These are phyloP conservation scores for Iguana delicatissima DNA, from an alignment of 2,797 vertebrate genomes.

Conservation along the genomic window DNA sequence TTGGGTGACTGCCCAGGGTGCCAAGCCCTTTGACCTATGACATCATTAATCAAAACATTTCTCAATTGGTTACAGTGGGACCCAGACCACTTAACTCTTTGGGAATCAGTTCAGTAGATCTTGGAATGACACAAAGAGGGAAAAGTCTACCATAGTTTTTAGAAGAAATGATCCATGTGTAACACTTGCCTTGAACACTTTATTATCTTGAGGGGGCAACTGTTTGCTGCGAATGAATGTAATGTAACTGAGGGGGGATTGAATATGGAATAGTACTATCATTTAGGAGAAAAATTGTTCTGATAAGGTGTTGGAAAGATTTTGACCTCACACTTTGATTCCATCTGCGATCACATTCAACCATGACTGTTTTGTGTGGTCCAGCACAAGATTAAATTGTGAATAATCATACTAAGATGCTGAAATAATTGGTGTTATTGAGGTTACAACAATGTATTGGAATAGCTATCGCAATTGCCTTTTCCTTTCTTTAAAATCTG, in stretches of 20 bases:
- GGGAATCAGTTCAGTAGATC: slow-evolving; percentile 40
- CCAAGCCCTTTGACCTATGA: slow-evolving; percentile 88
- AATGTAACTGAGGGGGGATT: neutral
- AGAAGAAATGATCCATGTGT: slow-evolving; percentile 34
- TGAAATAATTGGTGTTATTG: slow-evolving; percentile 15
- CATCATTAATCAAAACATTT: slow-evolving; percentile 95
- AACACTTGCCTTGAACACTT: slow-evolving; percentile 30
- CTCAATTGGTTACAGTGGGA: slow-evolving; percentile 87
- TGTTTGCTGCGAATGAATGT: neutral
- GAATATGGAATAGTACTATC: neutral
- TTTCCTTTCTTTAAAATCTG: neutral
- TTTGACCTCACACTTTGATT: neutral
- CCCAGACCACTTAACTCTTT: slow-evolving; percentile 70
- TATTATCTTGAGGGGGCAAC: slow-evolving; percentile 13
- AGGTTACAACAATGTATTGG: slow-evolving; percentile 8
- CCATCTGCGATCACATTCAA: neutral
- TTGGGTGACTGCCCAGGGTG: slow-evolving; percentile 95
- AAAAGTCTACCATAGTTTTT: slow-evolving; percentile 28
- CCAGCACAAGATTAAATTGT: neutral
- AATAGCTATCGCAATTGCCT: no score
- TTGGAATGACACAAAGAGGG: neutral
- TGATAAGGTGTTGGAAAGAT: neutral
- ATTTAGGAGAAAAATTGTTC: neutral
- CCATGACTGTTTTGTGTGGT: neutral
- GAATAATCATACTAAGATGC: slow-evolving; percentile 21